Evolutionary conservation across 2,888 invertebrate genomes (phyloP), one percentile per base, ranked within the genome.

Genomic region (Catonia carolina): DNA sequence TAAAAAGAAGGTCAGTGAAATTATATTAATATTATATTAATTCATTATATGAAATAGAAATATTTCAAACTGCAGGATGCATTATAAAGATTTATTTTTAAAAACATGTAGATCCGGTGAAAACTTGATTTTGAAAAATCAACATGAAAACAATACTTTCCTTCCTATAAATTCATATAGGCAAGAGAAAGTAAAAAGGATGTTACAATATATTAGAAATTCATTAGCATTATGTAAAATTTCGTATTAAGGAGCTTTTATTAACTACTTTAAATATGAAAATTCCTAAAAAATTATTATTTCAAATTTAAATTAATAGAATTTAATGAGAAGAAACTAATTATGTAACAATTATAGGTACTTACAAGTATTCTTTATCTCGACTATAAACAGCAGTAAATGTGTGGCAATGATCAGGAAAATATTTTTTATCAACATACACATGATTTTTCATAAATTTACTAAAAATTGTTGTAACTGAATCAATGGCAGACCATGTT

Each of bases 281-380:
- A 53, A n/a, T n/a, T n/a, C n/a, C n/a, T 39, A 56, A 36, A 53
- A 47, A 47, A 56, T 41, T 53, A 39, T 50, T 45, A 48, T 23
- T 48, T 15, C 10, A 33, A 2, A 23, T 23, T 15, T 50, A 56
- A 41, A 10, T 45, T 51, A 1, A 41, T 51, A 51, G 18, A 53
- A 59, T 35, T 15, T 17, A 36, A 37, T 23, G 23, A 51, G 3
- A 52, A 35, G 39, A 41, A 53, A 8, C 37, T 52, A 50, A n/a
- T n/a, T n/a, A n/a, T n/a, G n/a, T n/a, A n/a, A n/a, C 27, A 50
- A 58, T 27, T 20, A 15, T 15, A 8, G 27, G n/a, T 61, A 81
- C 88, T 84, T 74, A 91, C 86, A 96, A 78, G 74, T 94, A 95
- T 74, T 93, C 90, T 72, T 90, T 91, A 69, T 94, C 93, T 65